These are phyloP conservation scores for Odontamblyopus lacepedii DNA, from an alignment of 2,797 vertebrate species.

Conservation along the genomic window DNA sequence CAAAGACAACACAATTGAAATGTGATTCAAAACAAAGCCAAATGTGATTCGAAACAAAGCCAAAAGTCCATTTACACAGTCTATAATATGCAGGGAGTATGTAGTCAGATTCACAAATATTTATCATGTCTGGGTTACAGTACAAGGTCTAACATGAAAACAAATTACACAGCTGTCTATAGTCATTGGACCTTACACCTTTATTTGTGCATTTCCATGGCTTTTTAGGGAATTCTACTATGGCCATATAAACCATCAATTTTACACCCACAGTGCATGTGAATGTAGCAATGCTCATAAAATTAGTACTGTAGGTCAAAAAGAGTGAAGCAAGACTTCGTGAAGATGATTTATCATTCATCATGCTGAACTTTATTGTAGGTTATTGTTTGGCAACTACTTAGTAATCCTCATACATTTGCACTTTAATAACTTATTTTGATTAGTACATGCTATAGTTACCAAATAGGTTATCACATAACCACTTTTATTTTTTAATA, in stretches of 20 bases:
- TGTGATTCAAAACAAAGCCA: not conserved
- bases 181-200: not conserved
- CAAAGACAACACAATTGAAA: constrained; percentile 30
- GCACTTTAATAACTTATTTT: not conserved
- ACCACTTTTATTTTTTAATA: too few relatives aligned
- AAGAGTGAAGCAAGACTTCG: not conserved
- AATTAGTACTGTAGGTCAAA: not conserved
- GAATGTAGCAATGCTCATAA: not conserved
- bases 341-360: not conserved
- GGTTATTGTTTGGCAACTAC: too few relatives aligned
- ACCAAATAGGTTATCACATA: too few relatives aligned
- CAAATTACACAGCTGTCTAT: not conserved
- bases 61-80: too few relatives aligned
- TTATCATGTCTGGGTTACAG: not conserved
- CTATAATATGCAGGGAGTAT: too few relatives aligned
- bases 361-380: not conserved
- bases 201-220: not conserved
- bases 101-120: not conserved
- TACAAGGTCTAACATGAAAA: not conserved
- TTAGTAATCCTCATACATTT: not conserved
- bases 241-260: not conserved
- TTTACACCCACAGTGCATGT: not conserved
- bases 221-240: not conserved
- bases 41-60: too few relatives aligned
- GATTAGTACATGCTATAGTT: too few relatives aligned